Evolutionary conservation across 23 tunicate species (phyloP).

Genomic region (Styela plicata): DNA sequence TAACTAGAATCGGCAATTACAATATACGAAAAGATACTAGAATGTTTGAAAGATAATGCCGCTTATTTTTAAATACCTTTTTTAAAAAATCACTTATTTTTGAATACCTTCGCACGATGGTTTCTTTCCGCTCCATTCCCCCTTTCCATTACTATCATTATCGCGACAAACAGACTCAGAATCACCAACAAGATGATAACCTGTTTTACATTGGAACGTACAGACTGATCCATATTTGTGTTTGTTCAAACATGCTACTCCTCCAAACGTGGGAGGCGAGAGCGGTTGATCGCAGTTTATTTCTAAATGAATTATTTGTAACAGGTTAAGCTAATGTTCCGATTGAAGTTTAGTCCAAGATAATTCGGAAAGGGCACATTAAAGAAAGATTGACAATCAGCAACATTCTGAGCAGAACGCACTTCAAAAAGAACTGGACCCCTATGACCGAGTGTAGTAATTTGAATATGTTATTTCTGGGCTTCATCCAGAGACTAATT

Average conservation of each 20-base stretch:
- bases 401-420: too few relatives aligned
- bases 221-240: conserved; percentile 35
- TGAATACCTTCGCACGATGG: conserved; percentile 33
- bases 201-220: conserved; percentile 34
- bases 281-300: not conserved
- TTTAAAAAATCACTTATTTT: too few relatives aligned
- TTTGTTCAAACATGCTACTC: conserved; percentile 16
- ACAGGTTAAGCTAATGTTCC: not conserved
- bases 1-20: too few relatives aligned
- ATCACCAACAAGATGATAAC: conserved; percentile 44
- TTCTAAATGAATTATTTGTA: not conserved
- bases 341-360: not conserved
- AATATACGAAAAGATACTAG: too few relatives aligned
- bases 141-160: conserved; percentile 34
- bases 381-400: too few relatives aligned
- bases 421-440: too few relatives aligned
- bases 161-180: conserved; percentile 32
- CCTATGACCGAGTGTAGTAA: too few relatives aligned
- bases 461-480: too few relatives aligned
- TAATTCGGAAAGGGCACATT: not conserved
- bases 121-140: conserved; percentile 31
- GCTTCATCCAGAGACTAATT: too few relatives aligned
- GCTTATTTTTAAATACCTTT: not conserved
- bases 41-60: not conserved
- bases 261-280: not conserved